phyloP scores from a whole-genome alignment of 1,140 invertebrate species.

The Drosophila ironensis region DNA sequence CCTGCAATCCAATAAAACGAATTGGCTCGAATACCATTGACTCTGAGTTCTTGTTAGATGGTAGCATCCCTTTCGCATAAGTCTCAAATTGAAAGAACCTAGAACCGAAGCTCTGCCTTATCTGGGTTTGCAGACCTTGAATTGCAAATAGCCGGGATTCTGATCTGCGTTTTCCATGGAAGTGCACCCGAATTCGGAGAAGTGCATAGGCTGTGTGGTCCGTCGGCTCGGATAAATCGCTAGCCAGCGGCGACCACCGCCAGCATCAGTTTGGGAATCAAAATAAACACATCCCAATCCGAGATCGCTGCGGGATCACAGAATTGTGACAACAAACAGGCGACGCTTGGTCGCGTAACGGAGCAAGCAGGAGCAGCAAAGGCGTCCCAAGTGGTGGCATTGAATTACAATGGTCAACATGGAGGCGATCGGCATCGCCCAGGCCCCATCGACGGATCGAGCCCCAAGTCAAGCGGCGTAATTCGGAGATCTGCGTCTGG shows the following conservation, averaged over 20 bases:
- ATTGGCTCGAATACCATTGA: too few species aligned
- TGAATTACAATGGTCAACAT: conserved; percentile 48
- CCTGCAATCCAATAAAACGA: too few species aligned
- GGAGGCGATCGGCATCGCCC: conserved; percentile 26
- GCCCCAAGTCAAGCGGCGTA: conserved; percentile 30
- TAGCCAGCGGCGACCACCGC: conserved; percentile 37
- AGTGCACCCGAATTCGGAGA: conserved; percentile 29
- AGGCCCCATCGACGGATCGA: neutral
- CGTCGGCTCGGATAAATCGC: conserved; percentile 61
- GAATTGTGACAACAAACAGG: conserved; percentile 61
- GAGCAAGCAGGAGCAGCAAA: conserved; percentile 28
- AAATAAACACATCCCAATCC: conserved; percentile 35
- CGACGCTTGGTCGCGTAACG: conserved; percentile 32
- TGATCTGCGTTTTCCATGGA: too few species aligned
- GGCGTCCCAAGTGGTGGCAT: conserved; percentile 20
- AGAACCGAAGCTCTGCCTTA: neutral
- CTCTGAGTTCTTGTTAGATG: too few species aligned
- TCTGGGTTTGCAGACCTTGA: neutral
- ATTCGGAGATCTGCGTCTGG: conserved; percentile 45
- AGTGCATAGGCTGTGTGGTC: conserved; percentile 57
- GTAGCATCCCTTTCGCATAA: too few species aligned
- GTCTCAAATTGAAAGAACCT: too few species aligned
- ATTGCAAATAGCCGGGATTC: neutral
- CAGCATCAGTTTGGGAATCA: conserved; percentile 54
- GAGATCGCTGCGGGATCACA: neutral